Conservation (phyloP, 2,888 invertebrate species). For the Chelonus formosanus region DNA sequence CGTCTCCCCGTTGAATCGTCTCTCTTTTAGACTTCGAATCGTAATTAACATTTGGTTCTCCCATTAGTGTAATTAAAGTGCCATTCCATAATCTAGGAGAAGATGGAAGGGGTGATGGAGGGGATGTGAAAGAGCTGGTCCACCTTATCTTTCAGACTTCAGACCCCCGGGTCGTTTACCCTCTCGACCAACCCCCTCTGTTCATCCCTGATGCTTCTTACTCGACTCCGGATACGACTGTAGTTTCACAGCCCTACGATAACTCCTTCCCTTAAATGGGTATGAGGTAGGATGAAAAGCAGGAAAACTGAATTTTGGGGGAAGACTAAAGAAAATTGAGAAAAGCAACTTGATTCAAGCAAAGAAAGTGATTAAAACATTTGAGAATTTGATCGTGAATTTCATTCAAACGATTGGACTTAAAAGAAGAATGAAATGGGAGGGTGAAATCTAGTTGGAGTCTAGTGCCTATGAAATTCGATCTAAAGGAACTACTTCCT, state of each 20-base stretch:
- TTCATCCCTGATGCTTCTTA: conserved; percentile 12
- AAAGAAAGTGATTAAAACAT: conserved; percentile 50
- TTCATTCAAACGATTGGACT: background rate
- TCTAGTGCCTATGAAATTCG: background rate
- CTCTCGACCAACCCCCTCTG: conserved; percentile 14
- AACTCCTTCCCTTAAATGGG: conserved; percentile 15
- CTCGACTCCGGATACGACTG: conserved; percentile 29
- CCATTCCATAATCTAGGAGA: conserved; percentile 72
- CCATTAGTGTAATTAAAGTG: conserved; percentile 83
- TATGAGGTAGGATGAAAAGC: conserved; percentile 35
- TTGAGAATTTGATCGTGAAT: conserved; percentile 41
- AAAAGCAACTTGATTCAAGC: background rate
- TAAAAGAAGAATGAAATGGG: background rate
- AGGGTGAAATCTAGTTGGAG: background rate
- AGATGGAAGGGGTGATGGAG: conserved; percentile 40
- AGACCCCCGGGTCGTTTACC: conserved; percentile 49
- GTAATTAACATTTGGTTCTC: conserved; percentile 79
- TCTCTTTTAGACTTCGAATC: conserved; percentile 74
- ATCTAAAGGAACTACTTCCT: background rate
- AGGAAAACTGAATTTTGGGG: conserved; percentile 38
- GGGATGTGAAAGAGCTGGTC: conserved; percentile 47
- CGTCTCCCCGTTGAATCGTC: conserved; percentile 38
- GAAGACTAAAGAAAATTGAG: conserved; percentile 17
- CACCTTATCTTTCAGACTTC: conserved; percentile 65
- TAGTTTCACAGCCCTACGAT: conserved; percentile 40